Conservation (phyloP, 2,888 invertebrate species). For the Brachypterus glaber region DNA sequence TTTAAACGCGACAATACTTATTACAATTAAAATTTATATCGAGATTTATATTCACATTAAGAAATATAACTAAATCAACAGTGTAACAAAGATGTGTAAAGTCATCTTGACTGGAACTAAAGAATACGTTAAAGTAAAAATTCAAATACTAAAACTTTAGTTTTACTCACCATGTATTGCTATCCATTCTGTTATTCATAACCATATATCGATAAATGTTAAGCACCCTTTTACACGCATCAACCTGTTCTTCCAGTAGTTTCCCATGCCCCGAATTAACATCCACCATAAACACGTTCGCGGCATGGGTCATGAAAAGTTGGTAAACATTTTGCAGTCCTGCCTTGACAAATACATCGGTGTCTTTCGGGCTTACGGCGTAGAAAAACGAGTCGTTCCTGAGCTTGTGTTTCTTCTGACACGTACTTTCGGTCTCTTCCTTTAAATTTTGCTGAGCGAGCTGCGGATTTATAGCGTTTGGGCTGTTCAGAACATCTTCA, state of each 20-base stretch:
- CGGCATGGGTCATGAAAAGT: slow-evolving; percentile 89
- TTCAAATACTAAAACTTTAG: too few relatives aligned
- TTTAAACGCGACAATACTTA: too few relatives aligned
- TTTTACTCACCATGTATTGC: slow-evolving; percentile 79
- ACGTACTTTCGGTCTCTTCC: too few relatives aligned
- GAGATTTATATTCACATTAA: too few relatives aligned
- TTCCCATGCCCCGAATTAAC: slow-evolving; percentile 52
- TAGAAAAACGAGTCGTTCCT: slow-evolving; percentile 82
- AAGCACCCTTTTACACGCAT: slow-evolving; percentile 89
- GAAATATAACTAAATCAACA: too few relatives aligned
- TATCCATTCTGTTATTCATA: slow-evolving; percentile 91
- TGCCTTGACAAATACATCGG: slow-evolving; percentile 70
- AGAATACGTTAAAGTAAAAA: too few relatives aligned
- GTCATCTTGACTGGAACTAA: too few relatives aligned
- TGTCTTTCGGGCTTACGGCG: slow-evolving; percentile 69
- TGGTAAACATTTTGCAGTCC: slow-evolving; percentile 76
- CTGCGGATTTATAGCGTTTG: slow-evolving; percentile 13
- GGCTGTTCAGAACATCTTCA: slow-evolving; percentile 37
- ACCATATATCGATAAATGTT: slow-evolving; percentile 96
- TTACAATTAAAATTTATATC: too few relatives aligned
- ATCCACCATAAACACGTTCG: slow-evolving; percentile 83
- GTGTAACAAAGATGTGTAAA: too few relatives aligned
- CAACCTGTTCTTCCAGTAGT: slow-evolving; percentile 84
- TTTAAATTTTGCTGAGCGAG: slow-evolving; percentile 13
- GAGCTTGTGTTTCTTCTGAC: slow-evolving; percentile 45